phyloP scores from a whole-genome alignment of 1,140 invertebrate genomes.

The Dufourea novaeangliae region DNA sequence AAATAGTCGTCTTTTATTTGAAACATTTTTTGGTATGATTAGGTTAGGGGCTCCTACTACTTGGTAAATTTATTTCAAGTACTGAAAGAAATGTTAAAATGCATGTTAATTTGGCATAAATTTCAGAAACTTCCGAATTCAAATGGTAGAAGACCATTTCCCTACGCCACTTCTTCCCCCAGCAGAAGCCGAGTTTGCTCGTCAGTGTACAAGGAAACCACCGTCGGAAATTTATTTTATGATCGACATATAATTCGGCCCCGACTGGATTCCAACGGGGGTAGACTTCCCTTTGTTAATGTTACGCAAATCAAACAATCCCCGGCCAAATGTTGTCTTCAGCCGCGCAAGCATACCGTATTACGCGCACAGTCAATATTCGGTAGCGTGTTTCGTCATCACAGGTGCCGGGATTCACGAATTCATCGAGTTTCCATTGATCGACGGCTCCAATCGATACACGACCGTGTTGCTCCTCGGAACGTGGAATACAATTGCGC shows the following conservation, averaged over 20 bases:
- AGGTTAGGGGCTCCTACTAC: too few relatives aligned
- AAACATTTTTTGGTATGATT: too few relatives aligned
- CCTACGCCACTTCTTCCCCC: too few relatives aligned
- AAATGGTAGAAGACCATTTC: too few relatives aligned
- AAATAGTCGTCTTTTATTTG: too few relatives aligned
- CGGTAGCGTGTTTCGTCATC: constrained; percentile 32
- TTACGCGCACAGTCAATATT: background rate
- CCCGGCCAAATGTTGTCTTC: constrained; percentile 32
- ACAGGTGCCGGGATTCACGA: constrained; percentile 48
- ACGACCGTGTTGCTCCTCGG: too few relatives aligned
- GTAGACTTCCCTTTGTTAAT: background rate
- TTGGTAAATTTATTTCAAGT: too few relatives aligned
- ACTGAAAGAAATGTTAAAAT: too few relatives aligned
- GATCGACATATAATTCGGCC: background rate
- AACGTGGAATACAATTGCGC: constrained; percentile 37
- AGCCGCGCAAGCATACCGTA: constrained; percentile 1
- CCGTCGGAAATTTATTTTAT: background rate
- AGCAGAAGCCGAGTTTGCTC: too few relatives aligned
- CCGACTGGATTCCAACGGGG: background rate
- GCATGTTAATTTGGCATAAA: too few relatives aligned
- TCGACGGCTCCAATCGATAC: constrained; percentile 39
- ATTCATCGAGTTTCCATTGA: constrained; percentile 48
- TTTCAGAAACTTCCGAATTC: too few relatives aligned
- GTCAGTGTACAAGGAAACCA: background rate
- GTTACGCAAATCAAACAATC: constrained; percentile 26